Evolutionary conservation across 2,113 vertebrate genomes (phyloP).

Genomic region (Plectropomus leopardus): DNA sequence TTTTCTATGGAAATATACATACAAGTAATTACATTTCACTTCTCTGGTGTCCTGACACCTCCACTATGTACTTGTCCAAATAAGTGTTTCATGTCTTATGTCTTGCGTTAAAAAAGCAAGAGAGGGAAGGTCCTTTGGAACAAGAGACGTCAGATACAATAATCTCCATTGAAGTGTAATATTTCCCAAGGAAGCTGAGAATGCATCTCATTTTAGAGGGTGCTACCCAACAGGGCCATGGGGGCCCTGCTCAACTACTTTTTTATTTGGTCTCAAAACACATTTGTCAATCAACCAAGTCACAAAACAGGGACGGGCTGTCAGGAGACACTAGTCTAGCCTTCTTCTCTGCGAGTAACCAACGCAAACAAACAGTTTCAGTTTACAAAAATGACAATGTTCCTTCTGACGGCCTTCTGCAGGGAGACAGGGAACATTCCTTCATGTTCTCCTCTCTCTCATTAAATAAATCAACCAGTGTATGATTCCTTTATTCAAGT

Average conservation of each 20-base stretch:
- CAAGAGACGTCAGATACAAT: slow-evolving; percentile 43
- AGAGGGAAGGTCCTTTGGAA: neutral
- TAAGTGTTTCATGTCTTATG: slow-evolving; percentile 17
- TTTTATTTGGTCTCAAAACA: slow-evolving; percentile 73
- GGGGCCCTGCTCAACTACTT: slow-evolving; percentile 8
- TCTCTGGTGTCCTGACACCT: neutral
- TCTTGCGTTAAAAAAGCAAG: slow-evolving; percentile 14
- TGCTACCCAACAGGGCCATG: neutral
- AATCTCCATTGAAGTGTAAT: slow-evolving; percentile 38
- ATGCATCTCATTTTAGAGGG: neutral
- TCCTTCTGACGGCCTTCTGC: slow-evolving; percentile 5
- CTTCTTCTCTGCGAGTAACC: slow-evolving; percentile 16
- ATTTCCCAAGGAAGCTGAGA: slow-evolving; percentile 35
- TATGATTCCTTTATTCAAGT: slow-evolving; percentile 8
- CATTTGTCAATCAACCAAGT: slow-evolving; percentile 62
- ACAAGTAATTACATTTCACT: slow-evolving; percentile 52
- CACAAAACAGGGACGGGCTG: slow-evolving; percentile 27
- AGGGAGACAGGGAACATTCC: slow-evolving; percentile 46
- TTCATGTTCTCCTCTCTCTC: slow-evolving; percentile 39
- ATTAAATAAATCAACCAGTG: slow-evolving; percentile 49
- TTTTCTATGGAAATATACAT: slow-evolving; percentile 41
- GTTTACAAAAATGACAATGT: slow-evolving; percentile 47
- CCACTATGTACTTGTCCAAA: slow-evolving; percentile 9
- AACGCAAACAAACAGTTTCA: slow-evolving; percentile 59
- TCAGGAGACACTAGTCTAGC: slow-evolving; percentile 35